Base-by-base conservation (phyloP, 2,113 vertebrate species). In the Callaeas wilsoni region DNA sequence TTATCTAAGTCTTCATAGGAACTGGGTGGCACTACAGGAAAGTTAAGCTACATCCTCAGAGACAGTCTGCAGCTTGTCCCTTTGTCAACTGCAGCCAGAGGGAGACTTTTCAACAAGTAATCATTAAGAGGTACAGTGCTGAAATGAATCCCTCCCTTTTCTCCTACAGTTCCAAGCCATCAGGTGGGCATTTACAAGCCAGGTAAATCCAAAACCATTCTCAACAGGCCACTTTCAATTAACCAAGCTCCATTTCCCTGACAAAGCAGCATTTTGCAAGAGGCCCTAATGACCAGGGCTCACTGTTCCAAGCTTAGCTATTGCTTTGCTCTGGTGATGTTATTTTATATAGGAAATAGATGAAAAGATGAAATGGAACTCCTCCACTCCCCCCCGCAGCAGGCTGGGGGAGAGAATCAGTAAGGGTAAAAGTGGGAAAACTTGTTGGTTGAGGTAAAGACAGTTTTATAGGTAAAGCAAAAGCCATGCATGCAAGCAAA, bases 381-480 rank as follows among this genome's bases (percentile, higher is more conserved):
- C 13, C 1, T 32, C 44, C 35, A 20, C 52, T 67, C 12, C 32
- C 9, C 42, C 23, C 0, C n/a, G 0, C 19, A 9, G 16, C 6
- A 25, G 46, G 23, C 26, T 42, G 32, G 39, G 18, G 19, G 13
- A 73, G 6, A 73, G 22, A 88, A 78, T 21, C 6, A 27, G 35
- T n/a, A 71, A 59, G 9, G 12, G 30, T 46, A 35, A 70, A 39
- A 59, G 8, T 16, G 27, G 42, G 35, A 56, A 69, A 63, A 9
- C 15, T 37, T 16, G 37, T 10, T 6, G 22, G 6, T 19, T 65
- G 23, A 71, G 22, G 17, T 33, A 22, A 52, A 75, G 44, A 53
- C 26, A 30, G 7, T 53, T 65, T 37, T 29, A n/a, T 12, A 53
- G 7, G 14, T 30, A 59, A 86, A 70, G 26, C 56, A 49, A 76